Evolutionary conservation across 2,888 invertebrate genomes (phyloP), one percentile per base, ranked within the genome.

Genomic region (Trissolcus japonicus): DNA sequence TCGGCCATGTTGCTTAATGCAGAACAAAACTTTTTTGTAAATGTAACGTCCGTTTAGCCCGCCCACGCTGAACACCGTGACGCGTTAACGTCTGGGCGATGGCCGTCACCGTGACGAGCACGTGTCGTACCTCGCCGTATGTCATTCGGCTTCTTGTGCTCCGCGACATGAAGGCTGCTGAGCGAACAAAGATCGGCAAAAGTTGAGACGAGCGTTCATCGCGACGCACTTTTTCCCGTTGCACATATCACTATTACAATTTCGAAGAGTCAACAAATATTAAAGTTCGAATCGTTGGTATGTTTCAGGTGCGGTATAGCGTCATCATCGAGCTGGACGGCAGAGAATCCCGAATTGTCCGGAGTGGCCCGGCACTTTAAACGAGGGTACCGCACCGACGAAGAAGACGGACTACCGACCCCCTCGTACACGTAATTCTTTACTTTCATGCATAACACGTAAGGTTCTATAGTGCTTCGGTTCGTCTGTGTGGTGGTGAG

Each of bases 281-380:
- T 16, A n/a, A 46, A n/a, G 0, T 7, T 6, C 1, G 1, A 46
- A 46, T 11, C 11, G 1, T 46, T 51, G 48, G 4, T 16, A 17
- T 51, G 83, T 89, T 88, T 0, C 87, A 89, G 89, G 89, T 89
- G 88, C 87, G 88, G 88, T 88, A 84, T 86, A 88, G 85, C 84
- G 86, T 87, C 85, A 85, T 86, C 88, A 85, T 85, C 86, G 84
- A 86, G 84, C 86, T 86, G 88, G 86, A 86, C 62, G 59, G 60
- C 85, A 86, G 88, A 87, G 86, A 84, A 86, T 81, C 85, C 80
- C 82, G 84, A 83, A 83, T 83, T 83, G 82, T 86, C 84, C 84
- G 83, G 85, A 84, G 85, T 81, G 83, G 83, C 84, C 82, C 83
- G 84, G 82, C 83, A 82, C 81, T 84, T 83, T 86, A 84, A 87